These are phyloP conservation scores for Himalopsyche kuldschensis DNA, from an alignment of 2,888 invertebrate genomes.

Conservation along the genomic window DNA sequence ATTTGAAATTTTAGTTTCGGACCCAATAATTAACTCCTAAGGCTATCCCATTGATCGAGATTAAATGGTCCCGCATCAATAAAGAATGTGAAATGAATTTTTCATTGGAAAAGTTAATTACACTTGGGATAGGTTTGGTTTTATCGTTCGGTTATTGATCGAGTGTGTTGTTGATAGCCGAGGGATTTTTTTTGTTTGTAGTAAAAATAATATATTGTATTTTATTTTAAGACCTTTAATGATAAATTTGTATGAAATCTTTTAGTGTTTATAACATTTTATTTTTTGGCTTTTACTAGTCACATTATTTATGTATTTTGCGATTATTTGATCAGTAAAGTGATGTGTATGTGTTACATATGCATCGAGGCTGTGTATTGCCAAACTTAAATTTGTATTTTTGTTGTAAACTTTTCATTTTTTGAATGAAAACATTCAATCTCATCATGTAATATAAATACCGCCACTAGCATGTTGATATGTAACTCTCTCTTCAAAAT, in stretches of 20 bases:
- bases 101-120: too few relatives aligned
- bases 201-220: neutral
- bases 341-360: neutral
- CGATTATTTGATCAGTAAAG: neutral
- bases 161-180: too few relatives aligned
- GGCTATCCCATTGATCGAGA: too few relatives aligned
- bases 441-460: neutral
- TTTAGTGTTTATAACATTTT: neutral
- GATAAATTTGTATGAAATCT: too few relatives aligned
- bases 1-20: too few relatives aligned
- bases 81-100: too few relatives aligned
- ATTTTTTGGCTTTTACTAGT: neutral
- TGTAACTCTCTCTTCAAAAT: neutral
- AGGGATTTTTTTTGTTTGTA: neutral
- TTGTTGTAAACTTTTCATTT: neutral
- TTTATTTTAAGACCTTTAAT: neutral
- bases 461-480: neutral
- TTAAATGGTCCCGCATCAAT: too few relatives aligned
- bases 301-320: neutral
- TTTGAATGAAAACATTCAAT: neutral
- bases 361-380: neutral
- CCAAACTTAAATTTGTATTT: neutral
- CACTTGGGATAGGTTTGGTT: too few relatives aligned
- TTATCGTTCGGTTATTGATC: too few relatives aligned
- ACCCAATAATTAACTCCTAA: too few relatives aligned